Evolutionary conservation across 2,797 vertebrate genomes (phyloP), one percentile per base, ranked within the genome.

Genomic region (Urophycis tenuis): DNA sequence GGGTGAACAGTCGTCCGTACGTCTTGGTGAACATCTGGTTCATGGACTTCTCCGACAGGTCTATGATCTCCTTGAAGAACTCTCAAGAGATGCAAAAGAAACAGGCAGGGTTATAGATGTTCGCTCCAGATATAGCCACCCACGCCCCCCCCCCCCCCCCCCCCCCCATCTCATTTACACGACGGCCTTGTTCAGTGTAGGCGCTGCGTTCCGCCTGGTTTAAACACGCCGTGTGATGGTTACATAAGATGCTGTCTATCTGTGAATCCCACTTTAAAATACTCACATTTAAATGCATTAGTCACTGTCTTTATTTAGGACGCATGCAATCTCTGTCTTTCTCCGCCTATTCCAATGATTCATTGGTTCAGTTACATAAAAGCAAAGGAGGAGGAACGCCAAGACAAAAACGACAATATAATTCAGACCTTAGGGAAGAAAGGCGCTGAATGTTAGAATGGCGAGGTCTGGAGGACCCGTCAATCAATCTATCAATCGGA

Each of bases 21-120:
- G 95, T 96, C 83, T 94, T 94, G 29, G 94, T 95, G 82, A 96
- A 96, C 94, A 96, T 95, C 89, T 94, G 92, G 84, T 95, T 93
- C 91, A 95, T 93, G 2, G 94, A 94, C 87, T 93, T 95, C 88
- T 97, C 95, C 0, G 95, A 94, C 72, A 93, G 81, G 33, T 94
- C 94, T 74, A 96, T 95, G 53, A 95, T 91, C 87, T 96, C 95
- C 78, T 90, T 91, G 90, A 96, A 97, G 85, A 96, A 95, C 81
- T 96, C 96, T 94, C 83, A 32, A 31, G 69, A 11, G 32, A 76
- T 69, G 74, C 71, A 64, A 77, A n/a, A 80, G 73, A 83, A 7
- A 79, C 53, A 74, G n/a, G 71, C 77, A 33, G 64, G 49, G 60
- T 67, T 67, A 67, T 75, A 84, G 11, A 39, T 49, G 76, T 84